Base-by-base conservation (phyloP, 92 coral and sea anemone species). In the Parazoanthus darwini region DNA sequence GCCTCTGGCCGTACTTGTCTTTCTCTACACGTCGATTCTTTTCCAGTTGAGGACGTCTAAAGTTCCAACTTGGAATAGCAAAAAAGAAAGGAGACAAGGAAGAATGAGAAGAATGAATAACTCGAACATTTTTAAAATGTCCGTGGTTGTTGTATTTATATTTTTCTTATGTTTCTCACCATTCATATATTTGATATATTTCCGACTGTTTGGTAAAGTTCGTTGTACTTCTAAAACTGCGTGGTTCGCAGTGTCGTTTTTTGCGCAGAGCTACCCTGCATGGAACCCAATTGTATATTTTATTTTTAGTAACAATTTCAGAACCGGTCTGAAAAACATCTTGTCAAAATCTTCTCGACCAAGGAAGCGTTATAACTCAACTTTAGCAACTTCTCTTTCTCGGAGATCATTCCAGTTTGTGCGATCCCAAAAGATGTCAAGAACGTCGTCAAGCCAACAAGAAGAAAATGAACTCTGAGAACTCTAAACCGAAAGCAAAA, bases 151-250 rank as follows among this genome's bases (percentile, higher is more conserved):
- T 46, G 91, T 91, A 25, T 51, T 91, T 39, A 71, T 79, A 1
- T 91, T 91, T 59, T 91, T 91, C 33, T 25, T 91, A 36, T 91
- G 93, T 56, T 91, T 91, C 88, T 91, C 88, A 43, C 93, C 93
- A 9, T 22, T 91, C 15, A 87, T 88, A 6, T 81, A 81, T 25
- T 59, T 82, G 0, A 56, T 84, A 1, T 37, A 59, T 66, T 65
- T 22, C 8, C 0, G 3, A 9, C 0, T 65, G 33, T 82, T 82
- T n/a, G 8, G 51, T 15, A 10, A 22, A 18, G 16, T 7, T 25
- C 7, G 2, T 33, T 35, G 26, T 3, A 11, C 38, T 66, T 82
- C 86, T 1, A 2, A 73, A 20, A 66, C 63, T 1, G 54, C 66
- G 20, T 1, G 4, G 51, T 82, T 82, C 50, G 8, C 75, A 36